Base-by-base conservation (phyloP, 2,888 invertebrate genomes). In the Argyresthia albistria region DNA sequence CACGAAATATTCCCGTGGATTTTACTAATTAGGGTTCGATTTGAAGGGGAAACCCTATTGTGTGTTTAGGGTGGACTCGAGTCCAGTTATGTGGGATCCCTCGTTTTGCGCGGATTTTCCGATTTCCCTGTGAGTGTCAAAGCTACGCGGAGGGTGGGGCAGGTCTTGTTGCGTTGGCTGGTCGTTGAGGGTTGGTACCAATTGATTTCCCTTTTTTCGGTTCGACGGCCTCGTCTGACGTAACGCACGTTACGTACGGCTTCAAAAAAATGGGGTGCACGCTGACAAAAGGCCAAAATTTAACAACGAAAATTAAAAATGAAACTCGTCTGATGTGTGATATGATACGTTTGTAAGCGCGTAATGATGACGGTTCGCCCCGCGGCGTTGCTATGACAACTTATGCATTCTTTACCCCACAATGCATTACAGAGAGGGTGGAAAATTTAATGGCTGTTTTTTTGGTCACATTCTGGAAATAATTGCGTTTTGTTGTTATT, bases 201-300 rank as follows among this genome's bases (percentile, higher is more conserved):
- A 83, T 82, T 86, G 83, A 81, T 84, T 83, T 76, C 74, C 78
- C 75, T 77, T 80, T 81, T 57, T 82, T 81, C 76, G 82, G 78
- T 74, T 70, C 76, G 75, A 64, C 64, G 76, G 70, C 70, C 72
- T 67, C 69, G 74, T 67, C 65, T 52, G 52, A 62, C 67, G 72
- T 71, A 73, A 73, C 70, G 76, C 70, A 67, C 66, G 65, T 65
- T 61, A 61, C 66, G 67, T 65, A 66, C 65, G 64, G 66, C 54
- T 61, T 57, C 59, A 63, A 63, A 64, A 69, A 51, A 46, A 43
- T 43, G 39, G 39, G 39, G 39, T 9, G 45, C 37, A 43, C 16
- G 12, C 67, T 69, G 66, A 56, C 55, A 16, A 43, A 16, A 50
- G n/a, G n/a, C 12, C 45, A 4, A 45, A 45, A 45, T 14, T 8